Conservation (phyloP, 53 echinoderm and acorn worm genomes). For the Mesocentrotus franciscanus region DNA sequence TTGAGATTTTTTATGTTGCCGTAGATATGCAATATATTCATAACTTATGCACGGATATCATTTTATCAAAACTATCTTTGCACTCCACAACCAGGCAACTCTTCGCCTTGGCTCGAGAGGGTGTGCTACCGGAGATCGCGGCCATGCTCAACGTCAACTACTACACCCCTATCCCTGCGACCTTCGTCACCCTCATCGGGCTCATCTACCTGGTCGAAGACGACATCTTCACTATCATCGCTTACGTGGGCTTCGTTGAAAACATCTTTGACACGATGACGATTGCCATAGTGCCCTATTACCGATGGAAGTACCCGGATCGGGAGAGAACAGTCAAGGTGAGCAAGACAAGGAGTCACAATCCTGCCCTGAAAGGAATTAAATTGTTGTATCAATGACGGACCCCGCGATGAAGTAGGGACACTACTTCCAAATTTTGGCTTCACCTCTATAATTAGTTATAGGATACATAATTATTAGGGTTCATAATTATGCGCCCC, state of each 20-base stretch:
- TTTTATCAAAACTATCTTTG: too few relatives aligned
- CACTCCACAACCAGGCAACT: neutral
- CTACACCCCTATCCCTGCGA: conserved; percentile 71
- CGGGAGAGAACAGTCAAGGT: conserved; percentile 23
- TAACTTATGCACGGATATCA: too few relatives aligned
- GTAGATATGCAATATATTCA: too few relatives aligned
- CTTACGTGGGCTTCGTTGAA: conserved; percentile 35
- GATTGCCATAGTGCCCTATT: conserved; percentile 38
- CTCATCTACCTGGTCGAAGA: conserved; percentile 54
- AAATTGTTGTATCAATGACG: too few relatives aligned
- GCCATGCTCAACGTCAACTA: conserved; percentile 71
- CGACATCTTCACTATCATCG: conserved; percentile 47
- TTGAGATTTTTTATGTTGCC: too few relatives aligned
- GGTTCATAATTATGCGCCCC: too few relatives aligned
- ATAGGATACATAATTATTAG: too few relatives aligned
- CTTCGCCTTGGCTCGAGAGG: conserved; percentile 70
- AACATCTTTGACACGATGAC: conserved; percentile 34
- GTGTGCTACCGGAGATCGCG: conserved; percentile 73
- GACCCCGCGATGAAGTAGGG: too few relatives aligned
- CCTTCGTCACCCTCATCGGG: conserved; percentile 57
- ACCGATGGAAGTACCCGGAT: conserved; percentile 53
- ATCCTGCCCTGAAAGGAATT: too few relatives aligned
- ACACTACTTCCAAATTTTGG: too few relatives aligned
- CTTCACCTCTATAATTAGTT: too few relatives aligned
- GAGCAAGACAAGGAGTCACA: too few relatives aligned